These are phyloP conservation scores for Ennomos fuscantarius DNA, from an alignment of 2,888 invertebrate genomes.

Conservation along the genomic window DNA sequence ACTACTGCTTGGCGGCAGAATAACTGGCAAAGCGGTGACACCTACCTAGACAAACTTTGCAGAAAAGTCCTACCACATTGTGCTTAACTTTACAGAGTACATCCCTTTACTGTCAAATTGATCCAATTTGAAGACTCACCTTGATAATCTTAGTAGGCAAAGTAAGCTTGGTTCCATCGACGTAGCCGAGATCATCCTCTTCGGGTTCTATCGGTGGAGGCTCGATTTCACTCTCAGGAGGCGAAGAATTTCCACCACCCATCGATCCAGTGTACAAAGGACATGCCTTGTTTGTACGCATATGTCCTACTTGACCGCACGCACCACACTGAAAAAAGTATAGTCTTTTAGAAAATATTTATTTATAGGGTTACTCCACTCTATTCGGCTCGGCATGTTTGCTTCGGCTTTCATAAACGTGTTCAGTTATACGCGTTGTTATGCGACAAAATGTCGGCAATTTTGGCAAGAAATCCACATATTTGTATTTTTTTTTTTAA, in stretches of 20 bases:
- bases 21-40: too few species aligned
- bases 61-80: too few species aligned
- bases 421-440: too few species aligned
- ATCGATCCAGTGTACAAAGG: slow-evolving; percentile 93
- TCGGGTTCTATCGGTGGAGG: slow-evolving; percentile 91
- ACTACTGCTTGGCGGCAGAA: too few species aligned
- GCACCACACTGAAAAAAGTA: slow-evolving; percentile 92
- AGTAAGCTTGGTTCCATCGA: slow-evolving; percentile 97
- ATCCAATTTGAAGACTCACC: slow-evolving; percentile 51
- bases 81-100: too few species aligned
- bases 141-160: slow-evolving; percentile 94
- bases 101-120: too few species aligned
- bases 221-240: slow-evolving; percentile 89
- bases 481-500: too few species aligned
- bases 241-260: slow-evolving; percentile 88
- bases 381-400: slow-evolving; percentile 4
- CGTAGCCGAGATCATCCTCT: slow-evolving; percentile 95
- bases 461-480: too few species aligned
- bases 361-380: background rate
- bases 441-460: too few species aligned
- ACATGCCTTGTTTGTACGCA: slow-evolving; percentile 98
- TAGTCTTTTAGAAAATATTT: background rate
- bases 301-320: slow-evolving; percentile 94
- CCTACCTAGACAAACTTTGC: too few species aligned
- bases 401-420: background rate